Conservation (phyloP, 2,797 vertebrate species). For the Enteromius afrohamiltoni region DNA sequence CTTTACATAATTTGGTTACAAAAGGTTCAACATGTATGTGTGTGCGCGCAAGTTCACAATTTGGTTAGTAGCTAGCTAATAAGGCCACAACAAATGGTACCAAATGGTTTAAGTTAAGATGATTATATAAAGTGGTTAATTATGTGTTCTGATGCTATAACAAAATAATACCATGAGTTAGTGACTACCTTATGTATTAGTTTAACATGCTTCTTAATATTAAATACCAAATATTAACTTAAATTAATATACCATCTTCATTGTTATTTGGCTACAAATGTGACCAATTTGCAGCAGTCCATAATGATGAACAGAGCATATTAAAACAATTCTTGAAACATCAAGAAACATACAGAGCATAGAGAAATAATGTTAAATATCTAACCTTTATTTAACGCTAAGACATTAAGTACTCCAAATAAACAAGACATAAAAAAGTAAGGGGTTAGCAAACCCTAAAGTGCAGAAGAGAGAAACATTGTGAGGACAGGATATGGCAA, state of each 20-base stretch:
- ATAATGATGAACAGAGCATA: conserved; percentile 2
- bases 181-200: neutral
- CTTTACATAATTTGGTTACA: conserved; percentile 15
- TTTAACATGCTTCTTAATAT: neutral
- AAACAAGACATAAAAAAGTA: conserved; percentile 58
- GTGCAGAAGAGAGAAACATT: conserved; percentile 70
- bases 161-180: neutral
- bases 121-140: neutral
- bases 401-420: conserved; percentile 68
- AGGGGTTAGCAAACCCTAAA: conserved; percentile 70
- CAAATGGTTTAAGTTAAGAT: neutral
- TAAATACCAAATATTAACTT: neutral
- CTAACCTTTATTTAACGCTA: conserved; percentile 81
- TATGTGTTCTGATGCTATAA: neutral
- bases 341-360: conserved; percentile 70
- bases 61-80: neutral
- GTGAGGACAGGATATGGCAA: conserved; percentile 47
- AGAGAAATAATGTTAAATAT: conserved; percentile 73
- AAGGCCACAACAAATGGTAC: neutral
- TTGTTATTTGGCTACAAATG: neutral
- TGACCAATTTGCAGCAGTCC: neutral
- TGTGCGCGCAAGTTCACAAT: neutral
- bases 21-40: neutral
- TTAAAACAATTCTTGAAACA: conserved; percentile 15
- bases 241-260: neutral